Evolutionary conservation across 2,113 vertebrate genomes (phyloP).

Genomic region (Eira barbara): DNA sequence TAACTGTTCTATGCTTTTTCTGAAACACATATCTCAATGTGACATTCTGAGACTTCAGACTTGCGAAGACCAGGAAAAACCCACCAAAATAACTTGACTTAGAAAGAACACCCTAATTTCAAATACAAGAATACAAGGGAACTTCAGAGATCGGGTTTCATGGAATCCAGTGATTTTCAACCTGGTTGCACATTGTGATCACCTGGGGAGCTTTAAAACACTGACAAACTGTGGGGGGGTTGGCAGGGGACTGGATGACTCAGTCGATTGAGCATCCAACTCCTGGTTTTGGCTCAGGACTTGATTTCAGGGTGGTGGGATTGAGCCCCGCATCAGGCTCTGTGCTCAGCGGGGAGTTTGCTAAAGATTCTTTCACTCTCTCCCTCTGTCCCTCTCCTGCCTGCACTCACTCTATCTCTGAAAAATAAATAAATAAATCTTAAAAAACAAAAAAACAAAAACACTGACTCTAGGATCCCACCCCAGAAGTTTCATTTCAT

Average conservation of each 20-base stretch:
- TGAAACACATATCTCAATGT: neutral
- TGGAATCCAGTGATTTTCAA: neutral
- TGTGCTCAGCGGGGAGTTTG: neutral
- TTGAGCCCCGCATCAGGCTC: neutral
- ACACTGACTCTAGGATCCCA: neutral
- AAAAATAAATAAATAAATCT: neutral
- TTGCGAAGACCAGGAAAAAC: neutral
- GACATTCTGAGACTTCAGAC: neutral
- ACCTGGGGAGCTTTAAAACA: neutral
- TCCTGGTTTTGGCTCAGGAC: neutral
- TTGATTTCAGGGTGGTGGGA: neutral
- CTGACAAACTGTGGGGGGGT: neutral
- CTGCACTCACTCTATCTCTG: rapidly evolving
- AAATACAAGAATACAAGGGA: neutral
- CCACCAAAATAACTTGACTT: neutral
- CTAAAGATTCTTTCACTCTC: neutral
- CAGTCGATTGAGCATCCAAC: neutral
- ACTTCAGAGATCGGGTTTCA: neutral
- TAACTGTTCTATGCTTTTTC: neutral
- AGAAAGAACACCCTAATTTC: conserved; percentile 1
- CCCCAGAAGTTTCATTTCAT: neutral
- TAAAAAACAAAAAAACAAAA: neutral
- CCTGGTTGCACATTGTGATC: neutral
- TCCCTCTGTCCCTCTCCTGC: neutral
- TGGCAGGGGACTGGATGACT: neutral